Percentiles rank a stretch among this genome's conserved stretches.
Evolutionary conservation across 2,113 vertebrate species (phyloP).

Genomic region (Perca schrenkii): DNA sequence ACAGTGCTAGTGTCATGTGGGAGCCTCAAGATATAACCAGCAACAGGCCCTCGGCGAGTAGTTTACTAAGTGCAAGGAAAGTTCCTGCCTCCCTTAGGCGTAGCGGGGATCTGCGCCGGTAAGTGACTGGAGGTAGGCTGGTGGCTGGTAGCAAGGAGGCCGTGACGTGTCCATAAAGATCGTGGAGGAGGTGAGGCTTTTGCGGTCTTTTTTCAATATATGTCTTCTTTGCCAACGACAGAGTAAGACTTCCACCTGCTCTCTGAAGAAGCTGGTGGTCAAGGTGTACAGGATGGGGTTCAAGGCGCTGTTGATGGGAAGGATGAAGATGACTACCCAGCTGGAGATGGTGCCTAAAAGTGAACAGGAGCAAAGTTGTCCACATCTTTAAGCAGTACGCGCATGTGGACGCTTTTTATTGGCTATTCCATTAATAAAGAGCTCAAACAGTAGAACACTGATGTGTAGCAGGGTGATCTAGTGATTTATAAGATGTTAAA

Average conservation of each 20-base stretch:
- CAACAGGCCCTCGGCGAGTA: not conserved
- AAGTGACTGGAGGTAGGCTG: constrained; percentile 74
- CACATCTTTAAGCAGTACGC: not conserved
- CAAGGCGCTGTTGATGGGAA: constrained; percentile 88
- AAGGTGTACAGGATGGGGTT: constrained; percentile 88
- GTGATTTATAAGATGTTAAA: not conserved
- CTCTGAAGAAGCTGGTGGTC: constrained; percentile 88
- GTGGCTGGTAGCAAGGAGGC: constrained; percentile 59
- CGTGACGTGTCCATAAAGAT: constrained; percentile 71
- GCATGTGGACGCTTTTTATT: not conserved
- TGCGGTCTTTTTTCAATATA: constrained; percentile 77
- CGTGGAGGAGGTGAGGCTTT: constrained; percentile 81
- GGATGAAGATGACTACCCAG: constrained; percentile 87
- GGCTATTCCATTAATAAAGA: not conserved
- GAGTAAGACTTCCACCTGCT: constrained; percentile 86
- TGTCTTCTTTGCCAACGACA: constrained; percentile 81
- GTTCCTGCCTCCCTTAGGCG: constrained; percentile 55
- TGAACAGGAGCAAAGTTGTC: constrained; percentile 23
- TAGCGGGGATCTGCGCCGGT: constrained; percentile 72
- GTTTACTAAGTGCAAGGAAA: constrained; percentile 11
- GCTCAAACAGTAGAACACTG: not conserved
- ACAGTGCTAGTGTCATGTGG: constrained; percentile 13
- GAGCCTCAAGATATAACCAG: not conserved
- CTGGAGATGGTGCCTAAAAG: constrained; percentile 84
- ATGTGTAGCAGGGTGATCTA: not conserved